These are phyloP conservation scores for Nasonovia ribisnigri DNA, from an alignment of 2,888 invertebrate genomes.

Conservation along the genomic window DNA sequence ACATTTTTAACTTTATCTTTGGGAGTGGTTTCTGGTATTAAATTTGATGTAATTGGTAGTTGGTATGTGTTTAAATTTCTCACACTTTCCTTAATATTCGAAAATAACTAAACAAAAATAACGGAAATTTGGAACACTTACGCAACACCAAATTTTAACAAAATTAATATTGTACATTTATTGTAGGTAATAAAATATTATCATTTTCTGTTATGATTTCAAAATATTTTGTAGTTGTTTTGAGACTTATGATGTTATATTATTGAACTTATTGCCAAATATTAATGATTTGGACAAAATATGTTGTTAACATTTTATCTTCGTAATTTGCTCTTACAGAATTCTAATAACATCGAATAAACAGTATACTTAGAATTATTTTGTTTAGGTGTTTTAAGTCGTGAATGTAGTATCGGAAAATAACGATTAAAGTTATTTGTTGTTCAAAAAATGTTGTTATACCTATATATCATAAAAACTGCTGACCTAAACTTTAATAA, in stretches of 20 bases:
- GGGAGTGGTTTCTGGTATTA: fast-evolving
- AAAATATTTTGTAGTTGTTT: not conserved
- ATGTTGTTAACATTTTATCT: not conserved
- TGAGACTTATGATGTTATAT: not conserved
- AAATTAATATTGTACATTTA: not conserved
- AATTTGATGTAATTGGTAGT: not conserved
- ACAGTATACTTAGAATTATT: not conserved
- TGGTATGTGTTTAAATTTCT: not conserved
- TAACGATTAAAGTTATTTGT: not conserved
- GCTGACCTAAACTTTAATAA: not conserved
- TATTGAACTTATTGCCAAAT: no score
- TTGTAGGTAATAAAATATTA: not conserved
- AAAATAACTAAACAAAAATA: not conserved
- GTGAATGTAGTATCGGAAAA: not conserved
- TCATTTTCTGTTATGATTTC: not conserved
- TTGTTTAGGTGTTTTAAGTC: not conserved
- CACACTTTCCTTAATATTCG: not conserved
- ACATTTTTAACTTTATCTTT: not conserved
- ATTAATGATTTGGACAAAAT: no score
- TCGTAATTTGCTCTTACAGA: not conserved
- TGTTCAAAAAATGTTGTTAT: not conserved
- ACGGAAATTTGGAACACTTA: not conserved
- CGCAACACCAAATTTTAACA: not conserved
- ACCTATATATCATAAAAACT: not conserved
- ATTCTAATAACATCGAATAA: not conserved